Evolutionary conservation across 1,140 invertebrate species (phyloP), one percentile per base, ranked within the genome.

Genomic region (Phymorhynchus buccinoides): DNA sequence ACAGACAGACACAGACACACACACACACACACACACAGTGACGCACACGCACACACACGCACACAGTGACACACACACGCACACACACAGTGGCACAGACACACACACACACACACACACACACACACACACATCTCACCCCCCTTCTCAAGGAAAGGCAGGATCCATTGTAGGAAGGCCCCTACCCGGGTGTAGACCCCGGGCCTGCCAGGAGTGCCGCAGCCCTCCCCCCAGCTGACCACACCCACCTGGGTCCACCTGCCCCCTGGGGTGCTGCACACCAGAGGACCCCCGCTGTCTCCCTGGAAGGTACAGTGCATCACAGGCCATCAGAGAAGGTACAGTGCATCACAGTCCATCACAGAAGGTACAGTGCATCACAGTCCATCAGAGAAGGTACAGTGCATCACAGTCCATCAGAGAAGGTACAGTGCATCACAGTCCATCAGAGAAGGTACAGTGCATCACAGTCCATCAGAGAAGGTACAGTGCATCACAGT

Each of bases 211-310:
- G 96, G 96, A 94, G 97, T 96, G 16, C 97, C 97, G 91, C 97
- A 98, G 44, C 97, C 97, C 88, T 97, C 97, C 42, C 98, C 98
- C 96, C 96, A 98, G n/a, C 97, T 97, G 0, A 95, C 95, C 16
- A 96, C 92, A 4, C 95, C 96, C 86, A 95, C 92, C 83, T 95
- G 91, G 71, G 92, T 92, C 94, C 94, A 95, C 18, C 89, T 87
- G 22, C 92, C 92, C 9, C 93, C 89, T 16, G 93, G 93, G 27
- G 71, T 48, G 16, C 42, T 48, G 87, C 95, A 96, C 62, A 96
- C 94, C 52, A 96, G 87, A 2, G 96, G 95, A n/a, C 95, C 95
- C 2, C 96, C 96, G 0, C 95, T 96, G 90, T 96, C 96, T 81
- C 96, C 96, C 95, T 96, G 90, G 0, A 85, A n/a, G n/a, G n/a